Evolutionary conservation across 1,140 invertebrate genomes (phyloP), one percentile per base, ranked within the genome.

Genomic region (Bombus difficillimus): DNA sequence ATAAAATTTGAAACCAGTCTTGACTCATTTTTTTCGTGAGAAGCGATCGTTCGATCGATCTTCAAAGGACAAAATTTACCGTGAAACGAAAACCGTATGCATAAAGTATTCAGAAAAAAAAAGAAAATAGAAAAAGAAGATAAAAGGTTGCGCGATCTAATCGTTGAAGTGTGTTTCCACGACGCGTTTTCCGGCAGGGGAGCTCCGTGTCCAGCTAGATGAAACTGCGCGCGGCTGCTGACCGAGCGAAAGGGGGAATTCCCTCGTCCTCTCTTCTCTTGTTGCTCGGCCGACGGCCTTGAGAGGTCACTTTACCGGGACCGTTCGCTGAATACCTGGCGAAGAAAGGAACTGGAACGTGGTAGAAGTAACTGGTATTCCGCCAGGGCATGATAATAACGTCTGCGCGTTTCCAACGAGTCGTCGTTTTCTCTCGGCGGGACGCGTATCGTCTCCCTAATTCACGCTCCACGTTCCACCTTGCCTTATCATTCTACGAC

Each of bases 261-360:
- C 68, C 53, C 83, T 71, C 41, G 47, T 71, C n/a, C 66, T 69
- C 74, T 79, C 37, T 77, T 73, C 72, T 71, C 64, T 39, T 47
- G 47, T 47, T 59, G 64, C 66, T 62, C 18, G 47, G 73, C 64
- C 81, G 81, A 57, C 89, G 89, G 84, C 89, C 89, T 90, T 90
- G 84, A 57, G 84, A 88, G 89, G 87, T 90, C 89, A 81, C 80
- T 88, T 90, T 88, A 85, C 84, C 64, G 79, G 84, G 73, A 86
- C 72, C 74, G 85, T 86, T 77, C 66, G 81, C 72, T 87, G 81
- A 86, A 86, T 86, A 83, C 85, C 74, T 83, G 64, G 81, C 64
- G 73, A 76, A 86, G 81, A 83, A 86, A 86, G 73, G 73, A 86
- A 83, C 85, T 86, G 81, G 85, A 86, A 83, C 80, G 81, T 73